Base-by-base conservation (phyloP, 2,113 vertebrate genomes). In the Cettia cetti region DNA sequence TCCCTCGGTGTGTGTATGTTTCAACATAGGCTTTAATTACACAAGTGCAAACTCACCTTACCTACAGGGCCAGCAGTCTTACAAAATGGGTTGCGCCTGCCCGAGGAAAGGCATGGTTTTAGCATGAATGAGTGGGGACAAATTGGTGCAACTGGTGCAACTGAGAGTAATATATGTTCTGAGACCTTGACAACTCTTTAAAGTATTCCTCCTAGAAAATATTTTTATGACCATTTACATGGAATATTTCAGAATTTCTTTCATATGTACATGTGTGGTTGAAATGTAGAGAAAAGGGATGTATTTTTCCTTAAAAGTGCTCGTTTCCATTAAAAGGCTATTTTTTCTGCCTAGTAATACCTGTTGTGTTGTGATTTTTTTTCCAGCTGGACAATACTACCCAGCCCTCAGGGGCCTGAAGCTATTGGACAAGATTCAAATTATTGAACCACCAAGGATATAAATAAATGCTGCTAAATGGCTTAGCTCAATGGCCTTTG, bases 401-500 rank as follows among this genome's bases (percentile, higher is more conserved):
- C 45, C 69, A 52, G 64, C 33, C 42, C 71, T 82, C 1, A 2
- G 61, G 39, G 33, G 1, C 59, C n/a, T 79, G 81, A 85, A 76
- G 53, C 53, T 95, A 61, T 92, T 66, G 72, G 81, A n/a, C n/a
- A 89, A 93, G 59, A 78, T 44, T 83, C 42, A 78, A 80, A 89
- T 89, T 94, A 94, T 87, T 92, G 87, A 95, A 80, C 82, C 52
- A 66, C 71, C 24, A 28, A 52, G 31, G 75, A 92, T 78, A 96
- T 94, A 96, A 96, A 94, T 92, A 94, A 90, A 95, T 81, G 85
- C 52, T 5, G 7, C 84, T 95, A 96, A 92, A 92, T 60, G 68
- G 71, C 47, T 96, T 88, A 83, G 76, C 75, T 94, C 66, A 30
- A 40, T 56, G 92, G 54, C 93, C 90, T 95, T 90, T 96, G 92